Percentiles rank a stretch among this genome's conserved stretches.
Evolutionary conservation across 2,797 vertebrate species (phyloP).

Genomic region (Harpagifer antarcticus): DNA sequence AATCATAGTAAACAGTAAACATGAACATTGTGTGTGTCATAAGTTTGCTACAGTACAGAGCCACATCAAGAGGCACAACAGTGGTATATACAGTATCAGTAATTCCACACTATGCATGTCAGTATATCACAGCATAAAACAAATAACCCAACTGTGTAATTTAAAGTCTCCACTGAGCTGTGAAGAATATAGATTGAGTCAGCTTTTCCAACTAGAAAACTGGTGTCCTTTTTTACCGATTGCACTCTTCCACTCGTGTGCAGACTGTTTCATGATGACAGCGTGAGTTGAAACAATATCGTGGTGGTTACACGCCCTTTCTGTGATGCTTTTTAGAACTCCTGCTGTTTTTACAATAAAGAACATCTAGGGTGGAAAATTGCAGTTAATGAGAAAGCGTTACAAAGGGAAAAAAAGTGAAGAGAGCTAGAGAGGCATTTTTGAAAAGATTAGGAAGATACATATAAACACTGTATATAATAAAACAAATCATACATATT

Average conservation of each 20-base stretch:
- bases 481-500: neutral
- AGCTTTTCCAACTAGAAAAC: conserved; percentile 58
- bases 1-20: neutral
- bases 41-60: neutral
- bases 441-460: neutral
- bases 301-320: conserved; percentile 18
- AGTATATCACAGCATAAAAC: conserved; percentile 52
- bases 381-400: conserved; percentile 38
- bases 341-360: conserved; percentile 32
- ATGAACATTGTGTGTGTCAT: neutral
- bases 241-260: conserved; percentile 38
- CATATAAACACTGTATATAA: no score
- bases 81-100: conserved; percentile 17
- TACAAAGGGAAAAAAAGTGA: conserved; percentile 10
- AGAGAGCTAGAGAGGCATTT: neutral
- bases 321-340: conserved; percentile 35
- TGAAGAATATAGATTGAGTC: conserved; percentile 67
- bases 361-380: conserved; percentile 37
- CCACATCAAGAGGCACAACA: conserved; percentile 5
- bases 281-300: conserved; percentile 40
- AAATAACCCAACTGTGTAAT: conserved; percentile 67
- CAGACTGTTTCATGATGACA: conserved; percentile 51
- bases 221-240: conserved; percentile 48
- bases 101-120: conserved; percentile 46
- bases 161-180: conserved; percentile 68